Percentiles rank a stretch among this genome's conserved stretches.
Evolutionary conservation across 1,140 invertebrate species (phyloP).

Genomic region (Brachionus sp.): DNA sequence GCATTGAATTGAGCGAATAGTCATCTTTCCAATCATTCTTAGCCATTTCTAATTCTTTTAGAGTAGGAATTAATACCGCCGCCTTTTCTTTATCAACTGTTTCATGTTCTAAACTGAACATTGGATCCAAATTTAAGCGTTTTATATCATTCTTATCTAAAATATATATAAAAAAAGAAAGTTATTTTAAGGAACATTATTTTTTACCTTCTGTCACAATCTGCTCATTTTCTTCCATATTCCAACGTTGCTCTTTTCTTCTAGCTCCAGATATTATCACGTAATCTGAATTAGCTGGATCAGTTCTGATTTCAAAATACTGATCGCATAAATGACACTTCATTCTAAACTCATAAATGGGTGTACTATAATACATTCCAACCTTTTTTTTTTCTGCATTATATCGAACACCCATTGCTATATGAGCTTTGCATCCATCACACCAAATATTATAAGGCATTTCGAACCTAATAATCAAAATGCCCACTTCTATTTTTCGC

Average conservation of each 20-base stretch:
- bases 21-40: slow-evolving; percentile 83
- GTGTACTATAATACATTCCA: slow-evolving; percentile 97
- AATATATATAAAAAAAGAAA: slow-evolving; percentile 67
- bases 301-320: slow-evolving; percentile 97
- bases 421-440: slow-evolving; percentile 92
- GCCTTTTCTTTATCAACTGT: slow-evolving; percentile 72
- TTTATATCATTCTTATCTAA: slow-evolving; percentile 78
- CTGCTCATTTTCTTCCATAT: slow-evolving; percentile 91
- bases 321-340: slow-evolving; percentile 97
- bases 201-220: slow-evolving; percentile 58
- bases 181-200: neutral
- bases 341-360: slow-evolving; percentile 96
- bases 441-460: slow-evolving; percentile 99
- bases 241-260: slow-evolving; percentile 94
- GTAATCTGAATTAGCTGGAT: slow-evolving; percentile 96
- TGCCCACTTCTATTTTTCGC: slow-evolving; percentile 86
- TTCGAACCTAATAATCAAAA: slow-evolving; percentile 95
- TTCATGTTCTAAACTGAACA: slow-evolving; percentile 90
- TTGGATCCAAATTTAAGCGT: slow-evolving; percentile 83
- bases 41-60: slow-evolving; percentile 71
- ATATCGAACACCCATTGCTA: slow-evolving; percentile 96
- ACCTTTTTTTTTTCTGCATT: slow-evolving; percentile 98
- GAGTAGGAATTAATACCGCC: slow-evolving; percentile 67
- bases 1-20: slow-evolving; percentile 77
- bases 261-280: slow-evolving; percentile 87